A percentile compares a stretch with the other conserved stretches of the same genome.
These are phyloP conservation scores for Micronisus gabar DNA, from an alignment of 2,113 vertebrate species.

Conservation along the genomic window DNA sequence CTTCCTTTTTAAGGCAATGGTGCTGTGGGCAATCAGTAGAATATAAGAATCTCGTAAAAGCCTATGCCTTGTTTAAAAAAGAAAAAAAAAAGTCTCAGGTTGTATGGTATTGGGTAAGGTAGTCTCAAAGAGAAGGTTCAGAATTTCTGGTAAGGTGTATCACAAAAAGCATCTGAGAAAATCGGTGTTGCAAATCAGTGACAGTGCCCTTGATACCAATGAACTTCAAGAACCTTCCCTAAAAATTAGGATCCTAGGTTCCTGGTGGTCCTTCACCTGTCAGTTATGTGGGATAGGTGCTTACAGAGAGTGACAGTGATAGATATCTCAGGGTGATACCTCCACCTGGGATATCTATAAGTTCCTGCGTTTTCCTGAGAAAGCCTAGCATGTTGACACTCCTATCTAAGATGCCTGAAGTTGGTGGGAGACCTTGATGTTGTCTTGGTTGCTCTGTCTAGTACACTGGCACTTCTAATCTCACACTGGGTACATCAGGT, in stretches of 20 bases:
- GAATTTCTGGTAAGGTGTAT: not conserved
- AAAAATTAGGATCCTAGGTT: not conserved
- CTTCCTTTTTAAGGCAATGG: not conserved
- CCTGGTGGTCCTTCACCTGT: not conserved
- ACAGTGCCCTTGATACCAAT: not conserved
- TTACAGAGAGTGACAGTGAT: not conserved
- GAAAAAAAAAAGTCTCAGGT: not conserved
- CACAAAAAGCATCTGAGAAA: not conserved
- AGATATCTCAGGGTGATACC: not conserved
- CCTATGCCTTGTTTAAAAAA: not conserved
- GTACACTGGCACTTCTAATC: not conserved
- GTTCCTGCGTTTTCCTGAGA: not conserved
- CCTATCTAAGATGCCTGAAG: not conserved
- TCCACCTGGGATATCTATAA: accelerated
- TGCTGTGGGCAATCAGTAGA: not conserved
- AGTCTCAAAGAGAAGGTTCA: not conserved
- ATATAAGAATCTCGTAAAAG: not conserved
- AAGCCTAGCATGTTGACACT: not conserved
- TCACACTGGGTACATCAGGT: not conserved
- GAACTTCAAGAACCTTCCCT: not conserved
- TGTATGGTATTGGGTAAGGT: not conserved
- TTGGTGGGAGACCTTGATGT: not conserved
- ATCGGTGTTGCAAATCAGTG: not conserved
- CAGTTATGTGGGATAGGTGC: not conserved
- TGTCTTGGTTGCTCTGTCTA: not conserved